Conservation (phyloP, 1,140 invertebrate species). For the Hycleus phaleratus region DNA sequence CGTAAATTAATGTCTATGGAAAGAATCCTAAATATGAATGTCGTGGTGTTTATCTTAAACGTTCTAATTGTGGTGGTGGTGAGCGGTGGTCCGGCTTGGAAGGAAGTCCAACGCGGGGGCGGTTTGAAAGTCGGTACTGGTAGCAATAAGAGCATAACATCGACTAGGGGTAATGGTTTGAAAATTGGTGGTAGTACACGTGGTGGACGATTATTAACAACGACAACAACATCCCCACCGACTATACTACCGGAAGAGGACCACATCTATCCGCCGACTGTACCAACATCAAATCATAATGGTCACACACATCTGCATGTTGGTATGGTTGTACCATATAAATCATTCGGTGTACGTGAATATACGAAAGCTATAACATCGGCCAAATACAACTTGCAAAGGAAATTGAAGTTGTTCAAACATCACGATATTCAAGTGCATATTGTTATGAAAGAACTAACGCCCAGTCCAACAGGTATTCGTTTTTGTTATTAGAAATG, state of each 20-base stretch:
- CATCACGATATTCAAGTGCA: slow-evolving; percentile 60
- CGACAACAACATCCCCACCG: slow-evolving; percentile 17
- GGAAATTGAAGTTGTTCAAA: slow-evolving; percentile 59
- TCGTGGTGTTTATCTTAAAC: slow-evolving; percentile 30
- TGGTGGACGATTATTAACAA: slow-evolving; percentile 28
- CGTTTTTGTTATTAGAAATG: not conserved
- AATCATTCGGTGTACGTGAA: slow-evolving; percentile 63
- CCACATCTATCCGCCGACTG: slow-evolving; percentile 30
- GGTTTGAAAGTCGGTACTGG: slow-evolving; percentile 38
- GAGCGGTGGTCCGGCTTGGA: slow-evolving; percentile 41
- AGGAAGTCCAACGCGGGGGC: slow-evolving; percentile 41
- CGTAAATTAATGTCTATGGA: slow-evolving; percentile 4
- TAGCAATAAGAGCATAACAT: slow-evolving; percentile 29
- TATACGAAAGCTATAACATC: slow-evolving; percentile 63
- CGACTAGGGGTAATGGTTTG: slow-evolving; percentile 32
- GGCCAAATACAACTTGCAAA: slow-evolving; percentile 56
- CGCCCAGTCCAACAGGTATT: slow-evolving; percentile 70
- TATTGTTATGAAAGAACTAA: slow-evolving; percentile 63
- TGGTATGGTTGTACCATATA: slow-evolving; percentile 67
- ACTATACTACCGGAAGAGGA: slow-evolving; percentile 28
- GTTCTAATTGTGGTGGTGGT: slow-evolving; percentile 40
- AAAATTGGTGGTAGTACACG: slow-evolving; percentile 32
- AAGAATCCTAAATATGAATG: slow-evolving; percentile 23
- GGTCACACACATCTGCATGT: slow-evolving; percentile 43
- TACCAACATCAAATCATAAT: slow-evolving; percentile 21